These are phyloP conservation scores for Acanthosepion lycidas DNA, from an alignment of 2,888 invertebrate species.

Conservation along the genomic window DNA sequence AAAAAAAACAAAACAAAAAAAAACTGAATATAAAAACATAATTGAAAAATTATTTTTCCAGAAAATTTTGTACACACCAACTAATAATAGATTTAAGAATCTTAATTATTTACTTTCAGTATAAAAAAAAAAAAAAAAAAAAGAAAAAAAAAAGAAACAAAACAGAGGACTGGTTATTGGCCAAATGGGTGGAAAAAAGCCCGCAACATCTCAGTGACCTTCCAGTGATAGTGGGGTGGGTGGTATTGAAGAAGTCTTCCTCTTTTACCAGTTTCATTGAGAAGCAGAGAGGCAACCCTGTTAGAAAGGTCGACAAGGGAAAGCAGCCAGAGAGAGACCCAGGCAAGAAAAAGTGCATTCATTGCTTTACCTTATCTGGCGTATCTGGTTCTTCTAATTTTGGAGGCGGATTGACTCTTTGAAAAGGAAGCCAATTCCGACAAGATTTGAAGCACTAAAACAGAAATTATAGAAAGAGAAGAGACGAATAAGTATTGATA, in stretches of 20 bases:
- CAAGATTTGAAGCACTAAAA: slow-evolving; percentile 33
- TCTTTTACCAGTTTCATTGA: background rate
- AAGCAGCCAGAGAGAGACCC: background rate
- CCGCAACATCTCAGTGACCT: background rate
- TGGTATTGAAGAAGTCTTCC: too few relatives aligned
- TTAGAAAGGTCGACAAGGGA: background rate
- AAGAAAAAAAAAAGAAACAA: background rate
- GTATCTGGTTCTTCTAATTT: slow-evolving; percentile 16
- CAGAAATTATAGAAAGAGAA: background rate
- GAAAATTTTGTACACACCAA: too few relatives aligned
- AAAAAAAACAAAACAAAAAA: too few relatives aligned
- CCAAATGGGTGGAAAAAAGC: background rate
- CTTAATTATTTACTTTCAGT: too few relatives aligned
- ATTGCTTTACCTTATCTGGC: slow-evolving; percentile 12
- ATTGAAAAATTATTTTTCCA: too few relatives aligned
- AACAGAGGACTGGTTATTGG: background rate
- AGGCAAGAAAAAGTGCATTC: background rate
- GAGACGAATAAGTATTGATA: background rate
- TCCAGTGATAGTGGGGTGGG: background rate
- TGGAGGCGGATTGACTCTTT: slow-evolving; percentile 16
- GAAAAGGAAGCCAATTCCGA: slow-evolving; percentile 33
- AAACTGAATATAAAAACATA: too few relatives aligned
- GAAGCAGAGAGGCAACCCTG: background rate
- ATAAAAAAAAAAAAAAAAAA: too few relatives aligned
- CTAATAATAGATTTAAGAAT: too few relatives aligned